Evolutionary conservation across 2,113 vertebrate genomes (phyloP).

Genomic region (Oryzias curvinotus): DNA sequence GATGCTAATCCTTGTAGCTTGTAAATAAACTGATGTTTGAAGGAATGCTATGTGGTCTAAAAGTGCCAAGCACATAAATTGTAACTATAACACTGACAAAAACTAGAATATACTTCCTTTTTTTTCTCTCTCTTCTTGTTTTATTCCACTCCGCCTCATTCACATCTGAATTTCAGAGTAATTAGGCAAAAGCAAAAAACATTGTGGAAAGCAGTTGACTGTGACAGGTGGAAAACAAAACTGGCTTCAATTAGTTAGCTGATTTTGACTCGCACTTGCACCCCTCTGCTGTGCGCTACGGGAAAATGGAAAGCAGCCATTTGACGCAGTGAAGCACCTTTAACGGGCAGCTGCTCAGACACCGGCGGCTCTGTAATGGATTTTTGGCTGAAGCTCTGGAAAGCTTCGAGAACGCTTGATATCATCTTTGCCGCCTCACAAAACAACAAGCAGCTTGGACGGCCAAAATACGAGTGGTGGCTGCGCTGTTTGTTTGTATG

Average conservation of each 20-base stretch:
- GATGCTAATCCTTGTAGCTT: slow-evolving; percentile 15
- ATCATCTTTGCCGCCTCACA: slow-evolving; percentile 37
- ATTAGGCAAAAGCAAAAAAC: slow-evolving; percentile 64
- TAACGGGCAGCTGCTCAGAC: slow-evolving; percentile 49
- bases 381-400: slow-evolving; percentile 39
- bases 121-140: too few relatives aligned
- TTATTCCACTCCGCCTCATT: slow-evolving; percentile 12
- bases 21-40: too few relatives aligned
- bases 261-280: slow-evolving; percentile 34
- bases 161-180: slow-evolving; percentile 49
- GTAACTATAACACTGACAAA: too few relatives aligned
- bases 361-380: slow-evolving; percentile 32
- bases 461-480: slow-evolving; percentile 14
- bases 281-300: slow-evolving; percentile 53
- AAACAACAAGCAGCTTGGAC: slow-evolving; percentile 37
- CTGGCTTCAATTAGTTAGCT: slow-evolving; percentile 70
- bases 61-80: too few relatives aligned
- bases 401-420: slow-evolving; percentile 19
- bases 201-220: slow-evolving; percentile 50
- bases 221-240: slow-evolving; percentile 62
- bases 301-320: slow-evolving; percentile 44
- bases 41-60: too few relatives aligned
- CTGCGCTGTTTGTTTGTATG: slow-evolving; percentile 8
- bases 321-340: slow-evolving; percentile 51
- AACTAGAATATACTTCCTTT: too few relatives aligned